Conservation (phyloP, 2,113 vertebrate species). For the Psittacula cyanocephala region DNA sequence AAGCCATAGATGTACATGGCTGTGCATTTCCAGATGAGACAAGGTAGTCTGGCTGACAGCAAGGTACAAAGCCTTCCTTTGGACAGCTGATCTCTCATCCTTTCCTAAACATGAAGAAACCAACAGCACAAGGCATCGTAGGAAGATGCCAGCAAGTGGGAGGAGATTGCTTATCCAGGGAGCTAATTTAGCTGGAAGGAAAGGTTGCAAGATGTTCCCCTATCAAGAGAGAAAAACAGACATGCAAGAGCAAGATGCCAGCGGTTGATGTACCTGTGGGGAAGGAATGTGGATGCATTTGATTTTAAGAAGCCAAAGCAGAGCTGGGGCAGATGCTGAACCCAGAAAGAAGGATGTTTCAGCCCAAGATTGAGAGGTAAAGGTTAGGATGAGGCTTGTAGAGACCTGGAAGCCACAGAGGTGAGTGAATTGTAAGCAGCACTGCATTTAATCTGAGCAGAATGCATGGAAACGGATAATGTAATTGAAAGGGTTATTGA, state of each 20-base stretch:
- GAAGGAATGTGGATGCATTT: neutral
- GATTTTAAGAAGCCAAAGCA: neutral
- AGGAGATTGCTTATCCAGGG: neutral
- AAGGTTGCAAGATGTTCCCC: neutral
- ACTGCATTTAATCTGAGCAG: neutral
- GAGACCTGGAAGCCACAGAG: neutral
- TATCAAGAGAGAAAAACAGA: conserved; percentile 5
- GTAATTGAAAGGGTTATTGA: conserved; percentile 55
- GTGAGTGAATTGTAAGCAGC: conserved; percentile 3
- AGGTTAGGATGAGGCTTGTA: neutral
- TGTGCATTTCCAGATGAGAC: neutral
- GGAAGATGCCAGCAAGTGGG: neutral
- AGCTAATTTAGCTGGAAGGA: conserved; percentile 32
- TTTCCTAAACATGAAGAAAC: neutral
- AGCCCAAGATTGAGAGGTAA: neutral
- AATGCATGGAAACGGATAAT: neutral
- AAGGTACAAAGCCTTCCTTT: neutral
- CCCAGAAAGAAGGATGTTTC: neutral
- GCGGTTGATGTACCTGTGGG: neutral
- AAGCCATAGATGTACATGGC: rapidly evolving
- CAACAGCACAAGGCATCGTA: neutral
- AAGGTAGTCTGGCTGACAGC: neutral
- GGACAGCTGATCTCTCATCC: neutral
- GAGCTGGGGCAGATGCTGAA: neutral
- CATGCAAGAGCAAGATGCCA: neutral